Base-by-base conservation (phyloP, 1,140 invertebrate species). In the Meteorus sp. region DNA sequence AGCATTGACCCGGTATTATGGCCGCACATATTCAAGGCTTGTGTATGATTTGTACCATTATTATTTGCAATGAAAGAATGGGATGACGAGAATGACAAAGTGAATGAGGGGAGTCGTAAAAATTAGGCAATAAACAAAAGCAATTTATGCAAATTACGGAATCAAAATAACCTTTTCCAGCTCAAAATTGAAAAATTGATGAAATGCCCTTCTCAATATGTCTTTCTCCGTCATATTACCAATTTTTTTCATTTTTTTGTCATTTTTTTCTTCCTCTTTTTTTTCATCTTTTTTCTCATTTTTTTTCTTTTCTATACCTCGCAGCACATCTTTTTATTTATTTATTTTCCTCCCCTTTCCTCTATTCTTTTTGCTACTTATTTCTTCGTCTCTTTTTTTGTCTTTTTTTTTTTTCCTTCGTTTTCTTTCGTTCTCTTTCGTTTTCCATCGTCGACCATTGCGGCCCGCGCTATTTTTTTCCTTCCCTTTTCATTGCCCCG, bases 381-480 rank as follows among this genome's bases (percentile, higher is more conserved):
- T 47, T 31, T 60, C 35, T 44, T 51, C 54, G 37, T 56, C 17
- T 37, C 33, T 47, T 48, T 56, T 52, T 20, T 45, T 37, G 19
- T 61, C 52, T 17, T 47, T 48, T 53, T 50, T 31, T 54, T 53
- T 57, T 19, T 50, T 39, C 52, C 17, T 52, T 27, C 51, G n/a
- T 13, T 15, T 41, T 33, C 57, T 60, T 61, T 56, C 47, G 54
- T 65, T 39, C 19, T 35, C 65, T 54, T 50, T 20, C 50, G 45
- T 59, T 51, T 65, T 54, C 50, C 33, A 47, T 25, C 58, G 43
- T n/a, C 7, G 7, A 64, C 27, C 58, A 56, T 60, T 63, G 54
- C 59, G 62, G 60, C 55, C 56, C 56, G 15, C 29, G 6, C 1
- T 1, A 59, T 67, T 70, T 68, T 71, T 62, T 66, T 44, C 56